Base-by-base conservation (phyloP, 1,140 invertebrate genomes). In the Aphelenchoides avenae region DNA sequence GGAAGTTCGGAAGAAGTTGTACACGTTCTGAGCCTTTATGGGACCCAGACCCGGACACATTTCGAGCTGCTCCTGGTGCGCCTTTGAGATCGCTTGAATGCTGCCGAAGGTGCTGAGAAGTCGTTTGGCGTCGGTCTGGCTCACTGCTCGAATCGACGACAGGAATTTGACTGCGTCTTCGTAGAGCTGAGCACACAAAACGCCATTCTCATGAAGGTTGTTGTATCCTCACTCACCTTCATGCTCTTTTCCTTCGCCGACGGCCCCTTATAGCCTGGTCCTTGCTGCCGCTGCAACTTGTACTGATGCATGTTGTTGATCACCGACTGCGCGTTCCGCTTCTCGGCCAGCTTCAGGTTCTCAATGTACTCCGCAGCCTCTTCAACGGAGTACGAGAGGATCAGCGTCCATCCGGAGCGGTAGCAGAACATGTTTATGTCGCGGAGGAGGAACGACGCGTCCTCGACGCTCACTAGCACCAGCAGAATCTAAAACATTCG, bases 341-440 rank as follows among this genome's bases (percentile, higher is more conserved):
- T 70, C 36, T 75, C 75, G 27, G 66, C 47, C 26, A 68, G 30
- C 49, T 77, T 77, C 11, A 77, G 52, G 29, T 57, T 74, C 42
- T 75, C 73, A 33, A 75, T 53, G 44, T 77, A 75, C 48, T 75
- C 73, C 9, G 64, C 73, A 1, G 75, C 75, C 48, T 75, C 73
- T 57, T 75, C 73, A 20, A 75, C 71, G 15, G 74, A 73, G 39
- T 77, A 75, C 43, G 56, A 43, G 24, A 75, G 46, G 27, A 75
- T 47, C 7, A 77, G 52, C 2, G 70, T 77, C 70, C 74, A 74
- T 18, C 54, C 50, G 15, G 52, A 41, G 2, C 69, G 62, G 46
- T 68, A 77, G 40, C 75, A 77, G 33, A 75, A 49, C 47, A 76
- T 50, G 49, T 77, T 77, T 29, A 75, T 43, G 48, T 75, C 73